Evolutionary conservation across 2,888 invertebrate genomes (phyloP), one percentile per base, ranked within the genome.

Genomic region (Scaptomyza tumidula): DNA sequence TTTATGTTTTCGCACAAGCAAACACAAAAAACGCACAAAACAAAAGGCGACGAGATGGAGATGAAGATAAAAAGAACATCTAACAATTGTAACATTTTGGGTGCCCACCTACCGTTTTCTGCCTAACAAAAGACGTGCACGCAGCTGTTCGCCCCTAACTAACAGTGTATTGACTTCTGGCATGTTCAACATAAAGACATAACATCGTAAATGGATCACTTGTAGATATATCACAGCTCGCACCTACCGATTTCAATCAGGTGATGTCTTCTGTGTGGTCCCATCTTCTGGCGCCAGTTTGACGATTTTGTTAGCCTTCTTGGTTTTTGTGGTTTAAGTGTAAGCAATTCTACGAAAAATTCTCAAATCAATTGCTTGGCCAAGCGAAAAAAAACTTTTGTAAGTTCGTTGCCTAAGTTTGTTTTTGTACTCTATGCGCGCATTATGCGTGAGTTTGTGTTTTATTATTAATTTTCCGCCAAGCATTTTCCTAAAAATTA

Each of bases 401-500:
- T 56, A 61, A 68, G 73, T 81, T 84, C 16, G 79, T 75, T 68
- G 68, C 82, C 64, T 70, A 77, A 71, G 71, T 88, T 82, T 78
- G 72, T 80, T 67, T 77, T 54, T 41, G 2, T 50, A 39, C 27
- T 33, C 58, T 69, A 52, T 59, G 60, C 31, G 49, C 63, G 45
- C 67, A 63, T 67, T 65, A 70, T 79, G 63, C 75, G 60, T 72
- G 53, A 62, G 60, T 69, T 62, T 82, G 66, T 76, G 53, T 62
- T 54, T 75, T 41, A 41, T 70, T 76, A 87, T 82, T 85, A 88
- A 86, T 85, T 85, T 88, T 75, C 86, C 83, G 86, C 83, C 84
- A 80, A 88, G 85, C 66, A 80, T 80, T 68, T 80, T 75, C 61
- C 61, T 64, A 80, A 87, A 90, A 90, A 90, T 90, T 90, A 90